Conservation (phyloP, 2,113 vertebrate genomes). For the Scolopax mira region DNA sequence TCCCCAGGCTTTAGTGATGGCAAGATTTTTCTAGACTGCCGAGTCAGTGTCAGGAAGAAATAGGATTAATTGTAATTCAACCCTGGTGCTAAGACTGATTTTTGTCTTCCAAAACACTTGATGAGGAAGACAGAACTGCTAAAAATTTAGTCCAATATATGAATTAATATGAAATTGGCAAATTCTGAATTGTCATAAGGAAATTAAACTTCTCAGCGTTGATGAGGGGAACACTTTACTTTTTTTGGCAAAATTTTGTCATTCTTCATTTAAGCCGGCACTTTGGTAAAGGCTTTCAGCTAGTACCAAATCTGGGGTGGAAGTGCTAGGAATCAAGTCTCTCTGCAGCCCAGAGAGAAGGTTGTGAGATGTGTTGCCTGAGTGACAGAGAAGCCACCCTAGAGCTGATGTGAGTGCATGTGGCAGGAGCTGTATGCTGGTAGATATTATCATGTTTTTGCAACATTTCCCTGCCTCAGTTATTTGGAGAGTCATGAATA, state of each 20-base stretch:
- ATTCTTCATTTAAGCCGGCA: neutral
- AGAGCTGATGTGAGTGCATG: rapidly evolving
- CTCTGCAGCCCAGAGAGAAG: neutral
- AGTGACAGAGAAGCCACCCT: neutral
- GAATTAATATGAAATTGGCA: neutral
- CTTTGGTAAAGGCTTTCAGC: neutral
- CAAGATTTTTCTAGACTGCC: neutral
- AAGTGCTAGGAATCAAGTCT: neutral
- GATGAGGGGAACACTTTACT: neutral
- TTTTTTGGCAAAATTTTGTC: neutral
- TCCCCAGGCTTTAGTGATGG: neutral
- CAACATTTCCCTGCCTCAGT: neutral
- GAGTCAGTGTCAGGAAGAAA: too few species aligned
- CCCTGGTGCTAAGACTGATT: neutral
- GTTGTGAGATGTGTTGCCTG: neutral
- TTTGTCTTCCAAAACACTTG: neutral
- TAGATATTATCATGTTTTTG: neutral
- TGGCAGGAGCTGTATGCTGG: neutral
- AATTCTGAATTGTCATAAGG: neutral
- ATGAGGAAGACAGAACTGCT: neutral
- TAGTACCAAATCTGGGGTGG: neutral
- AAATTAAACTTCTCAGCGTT: neutral
- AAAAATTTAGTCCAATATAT: neutral
- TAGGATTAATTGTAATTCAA: neutral
- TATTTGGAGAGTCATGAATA: neutral